Percentiles rank a stretch among this genome's conserved stretches.
phyloP scores from a whole-genome alignment of 1,140 invertebrate species.

The Teleogryllus occipitalis region DNA sequence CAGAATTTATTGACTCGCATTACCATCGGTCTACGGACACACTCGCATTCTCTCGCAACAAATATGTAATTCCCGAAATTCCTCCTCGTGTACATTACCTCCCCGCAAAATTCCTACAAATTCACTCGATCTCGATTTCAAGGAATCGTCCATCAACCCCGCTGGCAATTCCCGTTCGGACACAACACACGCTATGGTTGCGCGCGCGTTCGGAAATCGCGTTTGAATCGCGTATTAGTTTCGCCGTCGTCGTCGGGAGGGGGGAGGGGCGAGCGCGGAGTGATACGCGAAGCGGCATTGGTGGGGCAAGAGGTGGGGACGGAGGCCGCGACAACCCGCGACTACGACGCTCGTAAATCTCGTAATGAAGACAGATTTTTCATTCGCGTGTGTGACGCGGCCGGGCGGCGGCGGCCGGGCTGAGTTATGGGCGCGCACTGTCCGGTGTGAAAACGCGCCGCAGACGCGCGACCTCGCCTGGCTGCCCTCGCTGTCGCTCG shows the following conservation, averaged over 20 bases:
- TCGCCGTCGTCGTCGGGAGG: neutral
- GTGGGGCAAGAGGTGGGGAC: no score
- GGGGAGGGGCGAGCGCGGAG: neutral
- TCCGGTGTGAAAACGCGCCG: neutral
- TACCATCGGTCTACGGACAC: no score
- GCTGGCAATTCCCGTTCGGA: neutral
- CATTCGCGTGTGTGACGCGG: neutral
- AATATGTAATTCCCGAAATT: no score
- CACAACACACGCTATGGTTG: neutral
- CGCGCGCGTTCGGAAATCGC: neutral
- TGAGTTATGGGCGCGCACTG: neutral
- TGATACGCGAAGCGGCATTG: no score
- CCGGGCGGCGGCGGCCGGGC: no score
- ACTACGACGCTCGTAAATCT: neutral
- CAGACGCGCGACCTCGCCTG: neutral
- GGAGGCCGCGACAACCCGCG: neutral
- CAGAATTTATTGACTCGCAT: no score
- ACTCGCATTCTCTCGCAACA: no score
- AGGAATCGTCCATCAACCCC: neutral
- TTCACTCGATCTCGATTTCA: neutral
- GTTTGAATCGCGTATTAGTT: neutral
- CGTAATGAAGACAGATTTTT: conserved; percentile 1
- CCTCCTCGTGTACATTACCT: no score
- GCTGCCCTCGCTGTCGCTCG: no score
- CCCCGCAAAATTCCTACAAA: no score